A percentile compares a stretch with the other conserved stretches of the same genome.
These are phyloP conservation scores for Heliconius charithonia DNA, from an alignment of 2,888 invertebrate genomes.

Conservation along the genomic window DNA sequence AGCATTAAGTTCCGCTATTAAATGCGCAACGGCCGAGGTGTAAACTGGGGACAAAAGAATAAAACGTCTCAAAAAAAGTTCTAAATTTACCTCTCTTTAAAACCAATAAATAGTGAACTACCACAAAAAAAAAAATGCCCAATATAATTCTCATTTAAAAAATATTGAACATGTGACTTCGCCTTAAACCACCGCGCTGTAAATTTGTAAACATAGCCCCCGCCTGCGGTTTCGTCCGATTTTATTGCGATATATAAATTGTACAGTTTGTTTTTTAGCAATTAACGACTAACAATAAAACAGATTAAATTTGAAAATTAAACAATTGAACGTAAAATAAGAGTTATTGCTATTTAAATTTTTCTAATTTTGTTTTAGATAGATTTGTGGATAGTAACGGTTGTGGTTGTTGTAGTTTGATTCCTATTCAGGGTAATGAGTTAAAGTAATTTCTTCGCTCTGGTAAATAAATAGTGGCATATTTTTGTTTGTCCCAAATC, in stretches of 20 bases:
- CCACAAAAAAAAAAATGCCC: no score
- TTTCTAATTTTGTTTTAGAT: conserved; percentile 5
- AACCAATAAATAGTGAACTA: no score
- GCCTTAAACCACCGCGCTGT: conserved; percentile 30
- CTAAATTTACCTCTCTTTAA: no score
- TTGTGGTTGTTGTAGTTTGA: not conserved
- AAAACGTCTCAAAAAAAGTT: no score
- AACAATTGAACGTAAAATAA: conserved; percentile 23
- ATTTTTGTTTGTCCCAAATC: no score
- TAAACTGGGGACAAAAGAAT: no score
- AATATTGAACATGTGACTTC: not conserved
- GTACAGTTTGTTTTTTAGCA: conserved; percentile 34
- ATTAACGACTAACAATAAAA: conserved; percentile 35
- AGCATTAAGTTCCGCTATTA: no score
- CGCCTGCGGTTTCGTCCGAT: conserved; percentile 34
- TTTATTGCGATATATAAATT: conserved; percentile 38
- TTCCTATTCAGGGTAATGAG: no score
- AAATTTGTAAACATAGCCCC: conserved; percentile 41
- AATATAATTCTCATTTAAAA: not conserved
- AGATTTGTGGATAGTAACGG: not conserved
- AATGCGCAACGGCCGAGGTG: no score
- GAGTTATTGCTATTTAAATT: conserved; percentile 20
- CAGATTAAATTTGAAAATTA: conserved; percentile 23
- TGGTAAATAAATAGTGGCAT: no score
- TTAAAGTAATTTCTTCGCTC: no score